Percentiles rank a stretch among this genome's conserved stretches.
These are phyloP conservation scores for Phacellophora camtschatica DNA, from an alignment of 30 jellyfish, hydroid and myxozoan species.

Conservation along the genomic window DNA sequence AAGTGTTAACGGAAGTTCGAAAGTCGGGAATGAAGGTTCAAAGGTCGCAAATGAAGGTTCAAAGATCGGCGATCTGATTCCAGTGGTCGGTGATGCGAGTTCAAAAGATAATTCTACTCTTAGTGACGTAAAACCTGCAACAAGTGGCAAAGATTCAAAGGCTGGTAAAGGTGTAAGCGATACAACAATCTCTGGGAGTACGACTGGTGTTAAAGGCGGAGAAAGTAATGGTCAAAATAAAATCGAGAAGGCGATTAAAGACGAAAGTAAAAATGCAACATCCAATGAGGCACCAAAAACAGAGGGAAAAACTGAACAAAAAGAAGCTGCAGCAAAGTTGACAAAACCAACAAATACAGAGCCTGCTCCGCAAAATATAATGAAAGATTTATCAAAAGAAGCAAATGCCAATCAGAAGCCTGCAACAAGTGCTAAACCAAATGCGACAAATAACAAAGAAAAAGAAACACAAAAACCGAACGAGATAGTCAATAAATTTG, in stretches of 20 bases:
- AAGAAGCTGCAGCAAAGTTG: too few species aligned
- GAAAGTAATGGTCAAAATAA: background rate
- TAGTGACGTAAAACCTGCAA: background rate
- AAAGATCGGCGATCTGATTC: background rate
- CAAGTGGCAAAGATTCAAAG: background rate
- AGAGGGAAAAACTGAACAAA: too few species aligned
- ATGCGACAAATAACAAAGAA: background rate
- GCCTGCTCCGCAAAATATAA: background rate
- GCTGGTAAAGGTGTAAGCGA: background rate
- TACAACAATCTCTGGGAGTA: background rate
- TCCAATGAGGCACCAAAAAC: too few species aligned
- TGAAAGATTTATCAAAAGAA: background rate
- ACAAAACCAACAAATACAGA: too few species aligned
- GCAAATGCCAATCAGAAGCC: background rate
- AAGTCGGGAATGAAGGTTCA: background rate
- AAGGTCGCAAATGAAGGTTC: background rate
- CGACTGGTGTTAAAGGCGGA: background rate
- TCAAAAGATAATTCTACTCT: background rate
- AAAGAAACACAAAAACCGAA: background rate
- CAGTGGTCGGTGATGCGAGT: background rate
- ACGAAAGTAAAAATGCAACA: background rate
- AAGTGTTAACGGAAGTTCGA: background rate
- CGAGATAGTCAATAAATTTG: background rate
- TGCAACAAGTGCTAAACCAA: background rate
- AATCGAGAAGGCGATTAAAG: background rate